Base-by-base conservation (phyloP, 2,888 invertebrate species). In the Mesorhabditis spiculigera region DNA sequence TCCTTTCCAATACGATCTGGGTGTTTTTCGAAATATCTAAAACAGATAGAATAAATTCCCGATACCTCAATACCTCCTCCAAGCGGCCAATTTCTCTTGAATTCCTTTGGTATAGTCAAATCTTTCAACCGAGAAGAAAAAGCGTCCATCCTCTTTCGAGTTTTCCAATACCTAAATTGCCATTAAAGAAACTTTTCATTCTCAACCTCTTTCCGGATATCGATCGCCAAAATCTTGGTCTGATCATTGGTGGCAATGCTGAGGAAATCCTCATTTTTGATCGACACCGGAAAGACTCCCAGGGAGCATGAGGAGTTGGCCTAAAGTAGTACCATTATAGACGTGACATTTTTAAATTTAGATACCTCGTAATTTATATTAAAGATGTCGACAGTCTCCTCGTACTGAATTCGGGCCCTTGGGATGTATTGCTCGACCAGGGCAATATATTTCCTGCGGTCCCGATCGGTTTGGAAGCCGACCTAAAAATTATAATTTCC, bases 31-130 rank as follows among this genome's bases (percentile, higher is more conserved):
- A 80, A 73, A 64, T 78, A 81, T 72, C 76, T 74, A 62, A 43
- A n/a, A 45, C 5, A 67, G 50, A 61, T 8, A 41, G 28, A 45
- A n/a, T n/a, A 45, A 68, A 4, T 41, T 68, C n/a, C 43, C 8
- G 6, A 41, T 28, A 10, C 10, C 5, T 4, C 28, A n/a, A 65
- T 5, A 75, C 70, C 67, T 68, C 63, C 71, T 71, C 78, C 78
- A 81, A 0, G 81, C 79, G 43, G 68, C 69, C 42, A 81, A 70
- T 66, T 81, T 81, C 65, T 81, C 81, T 16, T 66, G 61, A 28
- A 81, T 81, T 71, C 82, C 82, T 66, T 83, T 83, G 3, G 82
- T 83, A 71, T 83, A 83, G 64, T 83, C 82, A 63, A 83, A 83
- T 6, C 82, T 68, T 63, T 83, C 82, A 4, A 83, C 82, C 0